These are phyloP conservation scores for Itoplectis maculator DNA, from an alignment of 2,888 invertebrate species.

Conservation along the genomic window DNA sequence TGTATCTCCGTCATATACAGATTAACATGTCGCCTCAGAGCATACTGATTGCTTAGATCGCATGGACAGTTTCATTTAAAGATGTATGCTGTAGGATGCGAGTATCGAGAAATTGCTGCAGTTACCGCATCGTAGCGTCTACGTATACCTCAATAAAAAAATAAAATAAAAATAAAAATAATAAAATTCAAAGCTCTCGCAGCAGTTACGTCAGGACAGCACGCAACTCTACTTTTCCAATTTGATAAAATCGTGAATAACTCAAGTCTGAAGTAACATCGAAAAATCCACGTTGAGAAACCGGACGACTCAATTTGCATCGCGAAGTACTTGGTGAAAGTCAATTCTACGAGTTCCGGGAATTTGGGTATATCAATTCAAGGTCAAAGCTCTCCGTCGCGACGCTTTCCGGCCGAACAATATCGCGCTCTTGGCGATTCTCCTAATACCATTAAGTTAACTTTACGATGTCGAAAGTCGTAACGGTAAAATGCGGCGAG, in stretches of 20 bases:
- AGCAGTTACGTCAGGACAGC: background rate
- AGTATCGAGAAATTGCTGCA: background rate
- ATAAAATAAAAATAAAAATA: too few relatives aligned
- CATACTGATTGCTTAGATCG: background rate
- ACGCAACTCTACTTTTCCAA: slow-evolving; percentile 6
- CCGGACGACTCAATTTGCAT: slow-evolving; percentile 42
- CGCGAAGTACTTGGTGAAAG: slow-evolving; percentile 33
- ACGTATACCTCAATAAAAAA: too few relatives aligned
- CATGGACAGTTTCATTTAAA: background rate
- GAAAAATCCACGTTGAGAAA: slow-evolving; percentile 10
- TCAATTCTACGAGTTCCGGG: slow-evolving; percentile 20
- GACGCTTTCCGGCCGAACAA: slow-evolving; percentile 43
- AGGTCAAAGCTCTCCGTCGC: background rate
- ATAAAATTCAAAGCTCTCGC: too few relatives aligned
- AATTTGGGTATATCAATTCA: slow-evolving; percentile 27
- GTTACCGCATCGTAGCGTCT: background rate
- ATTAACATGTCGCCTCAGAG: slow-evolving; percentile 24
- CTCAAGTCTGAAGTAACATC: slow-evolving; percentile 14
- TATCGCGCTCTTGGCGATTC: slow-evolving; percentile 16
- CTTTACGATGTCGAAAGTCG: slow-evolving; percentile 68
- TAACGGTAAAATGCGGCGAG: slow-evolving; percentile 49
- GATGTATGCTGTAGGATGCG: background rate
- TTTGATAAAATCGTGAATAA: slow-evolving; percentile 19
- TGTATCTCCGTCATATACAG: slow-evolving; percentile 27
- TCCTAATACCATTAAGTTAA: slow-evolving; percentile 63